Evolutionary conservation across 2,113 vertebrate genomes (phyloP).

Genomic region (Rhabdomys dilectus): DNA sequence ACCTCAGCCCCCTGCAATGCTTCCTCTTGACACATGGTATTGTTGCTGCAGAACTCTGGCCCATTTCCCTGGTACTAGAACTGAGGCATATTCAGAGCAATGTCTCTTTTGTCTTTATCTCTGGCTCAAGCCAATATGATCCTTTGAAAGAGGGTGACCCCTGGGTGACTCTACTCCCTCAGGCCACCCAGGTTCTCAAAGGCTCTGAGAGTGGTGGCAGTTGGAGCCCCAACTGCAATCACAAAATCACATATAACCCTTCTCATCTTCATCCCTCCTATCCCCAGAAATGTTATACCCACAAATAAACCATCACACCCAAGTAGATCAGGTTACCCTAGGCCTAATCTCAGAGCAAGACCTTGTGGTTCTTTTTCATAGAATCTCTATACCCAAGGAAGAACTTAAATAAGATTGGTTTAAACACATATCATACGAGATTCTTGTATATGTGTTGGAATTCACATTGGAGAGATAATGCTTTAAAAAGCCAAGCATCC

Average conservation of each 20-base stretch:
- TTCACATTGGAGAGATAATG: background rate
- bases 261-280: background rate
- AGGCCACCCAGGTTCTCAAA: background rate
- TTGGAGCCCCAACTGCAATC: background rate
- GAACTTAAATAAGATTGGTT: background rate
- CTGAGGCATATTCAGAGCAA: background rate
- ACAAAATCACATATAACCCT: background rate
- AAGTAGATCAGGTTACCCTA: background rate
- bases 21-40: background rate
- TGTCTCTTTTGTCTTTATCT: conserved; percentile 28
- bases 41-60: background rate
- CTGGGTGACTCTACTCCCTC: background rate
- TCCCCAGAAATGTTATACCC: background rate
- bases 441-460: background rate
- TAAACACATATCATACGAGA: background rate
- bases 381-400: background rate
- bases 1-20: too few species aligned
- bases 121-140: background rate
- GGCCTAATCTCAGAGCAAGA: conserved; percentile 36
- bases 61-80: background rate
- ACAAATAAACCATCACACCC: background rate
- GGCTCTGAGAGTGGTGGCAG: background rate
- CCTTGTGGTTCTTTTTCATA: background rate
- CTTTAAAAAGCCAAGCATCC: conserved; percentile 5
- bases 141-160: background rate